Base-by-base conservation (phyloP, 2,888 invertebrate genomes). In the Mythimna vitellina region DNA sequence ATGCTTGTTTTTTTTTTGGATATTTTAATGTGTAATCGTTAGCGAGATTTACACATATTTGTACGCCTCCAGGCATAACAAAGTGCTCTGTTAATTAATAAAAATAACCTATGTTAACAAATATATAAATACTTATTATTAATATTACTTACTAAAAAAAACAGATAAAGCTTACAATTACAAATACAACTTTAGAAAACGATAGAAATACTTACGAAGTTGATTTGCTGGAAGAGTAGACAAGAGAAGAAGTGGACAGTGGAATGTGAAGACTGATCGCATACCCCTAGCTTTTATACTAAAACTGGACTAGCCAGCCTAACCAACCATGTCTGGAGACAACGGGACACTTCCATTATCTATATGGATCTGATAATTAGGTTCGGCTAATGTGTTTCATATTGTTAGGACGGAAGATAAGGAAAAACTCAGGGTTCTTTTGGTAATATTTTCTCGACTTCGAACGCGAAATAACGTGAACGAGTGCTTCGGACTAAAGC, bases 241-340 rank as follows among this genome's bases (percentile, higher is more conserved):
- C 6, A n/a, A 46, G 7, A n/a, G 53, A 78, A 75, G 82, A 84
- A 69, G 84, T 70, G 70, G 81, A 76, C 74, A 82, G 72, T 42
- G 76, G 88, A 92, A 86, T 94, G 93, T 92, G 90, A 83, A 68
- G 84, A 86, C 56, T 69, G 64, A 53, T n/a, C 57, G 56, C 51
- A 66, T 69, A 73, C 49, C 78, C 38, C 72, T 68, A 14, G 87
- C 75, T 92, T 94, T 92, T 94, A 94, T 95, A 94, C 90, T 80
- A 68, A 82, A 88, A 71, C 77, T 72, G 66, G 82, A 85, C 74
- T 85, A 87, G 82, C 81, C 74, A 85, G 67, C 61, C 78, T 86
- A 94, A 92, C 89, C 78, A 94, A 93, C 90, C 93, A 75, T 89
- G 84, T 76, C 91, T 80, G 70, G 66, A 86, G 83, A 82, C 93